phyloP scores from a whole-genome alignment of 2,113 vertebrate species.

The Xenopus borealis region DNA sequence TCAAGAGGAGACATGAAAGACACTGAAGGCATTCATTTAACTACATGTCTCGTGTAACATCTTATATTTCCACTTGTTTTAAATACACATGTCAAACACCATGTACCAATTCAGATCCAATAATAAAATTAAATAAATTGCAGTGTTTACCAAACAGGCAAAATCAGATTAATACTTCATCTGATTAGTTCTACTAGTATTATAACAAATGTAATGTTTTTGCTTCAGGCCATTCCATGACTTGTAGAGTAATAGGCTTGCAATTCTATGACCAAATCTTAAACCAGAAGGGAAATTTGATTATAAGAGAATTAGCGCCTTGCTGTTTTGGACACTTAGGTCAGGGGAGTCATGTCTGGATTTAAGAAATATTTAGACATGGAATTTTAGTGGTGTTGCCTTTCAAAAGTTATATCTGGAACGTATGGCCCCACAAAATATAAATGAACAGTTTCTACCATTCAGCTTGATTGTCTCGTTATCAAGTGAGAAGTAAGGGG shows the following conservation, averaged over 20 bases:
- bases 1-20: not conserved
- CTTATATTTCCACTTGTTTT: conserved; percentile 12
- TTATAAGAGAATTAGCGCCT: conserved; percentile 37
- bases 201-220: conserved; percentile 1
- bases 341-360: conserved; percentile 25
- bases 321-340: conserved; percentile 20
- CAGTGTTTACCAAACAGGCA: conserved; percentile 10
- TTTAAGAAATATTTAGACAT: conserved; percentile 24
- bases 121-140: conserved; percentile 25
- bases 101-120: conserved; percentile 29
- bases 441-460: not conserved
- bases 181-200: conserved; percentile 2
- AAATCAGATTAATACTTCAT: conserved; percentile 36
- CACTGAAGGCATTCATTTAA: conserved; percentile 10
- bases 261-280: not conserved
- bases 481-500: too few relatives aligned
- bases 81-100: conserved; percentile 20
- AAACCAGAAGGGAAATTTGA: conserved; percentile 29
- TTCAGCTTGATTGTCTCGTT: not conserved
- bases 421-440: not conserved
- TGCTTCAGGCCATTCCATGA: conserved; percentile 3
- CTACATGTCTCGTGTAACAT: not conserved
- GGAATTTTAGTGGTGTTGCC: not conserved
- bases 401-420: conserved; percentile 7
- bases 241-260: not conserved